Percentiles rank a stretch among this genome's conserved stretches.
phyloP scores from a whole-genome alignment of 53 echinoderm and acorn worm genomes.

The Paracentrotus lividus region DNA sequence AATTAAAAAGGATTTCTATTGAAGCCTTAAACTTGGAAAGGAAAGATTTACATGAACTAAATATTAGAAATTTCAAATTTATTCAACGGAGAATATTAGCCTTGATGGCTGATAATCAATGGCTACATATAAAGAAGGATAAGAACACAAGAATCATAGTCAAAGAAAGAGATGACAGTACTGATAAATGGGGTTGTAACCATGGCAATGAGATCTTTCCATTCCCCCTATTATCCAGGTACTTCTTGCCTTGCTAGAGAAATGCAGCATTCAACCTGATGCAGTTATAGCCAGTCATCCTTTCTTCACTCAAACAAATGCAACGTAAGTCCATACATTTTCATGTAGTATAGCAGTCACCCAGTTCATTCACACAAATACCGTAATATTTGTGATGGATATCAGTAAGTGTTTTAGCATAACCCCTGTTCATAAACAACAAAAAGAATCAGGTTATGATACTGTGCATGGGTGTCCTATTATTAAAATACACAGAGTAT shows the following conservation, averaged over 20 bases:
- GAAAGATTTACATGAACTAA: too few relatives aligned
- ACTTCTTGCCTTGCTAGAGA: slow-evolving; percentile 87
- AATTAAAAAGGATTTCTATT: too few relatives aligned
- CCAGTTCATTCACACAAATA: too few relatives aligned
- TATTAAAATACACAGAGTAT: too few relatives aligned
- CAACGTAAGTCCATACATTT: background rate
- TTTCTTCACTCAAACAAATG: slow-evolving; percentile 71
- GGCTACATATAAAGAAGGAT: background rate
- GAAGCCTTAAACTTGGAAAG: too few relatives aligned
- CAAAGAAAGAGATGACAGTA: background rate
- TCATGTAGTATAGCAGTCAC: too few relatives aligned
- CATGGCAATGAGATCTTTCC: background rate
- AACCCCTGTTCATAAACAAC: too few relatives aligned
- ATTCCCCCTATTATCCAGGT: slow-evolving; percentile 64
- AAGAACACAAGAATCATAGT: background rate
- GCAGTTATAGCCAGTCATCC: slow-evolving; percentile 75
- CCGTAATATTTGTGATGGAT: too few relatives aligned
- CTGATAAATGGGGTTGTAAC: background rate
- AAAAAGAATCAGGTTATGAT: too few relatives aligned
- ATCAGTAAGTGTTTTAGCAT: too few relatives aligned
- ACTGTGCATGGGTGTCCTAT: too few relatives aligned
- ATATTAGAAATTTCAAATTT: too few relatives aligned
- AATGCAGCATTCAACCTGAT: slow-evolving; percentile 95
- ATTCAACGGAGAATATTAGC: background rate
- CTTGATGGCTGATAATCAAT: background rate